Percentiles rank a stretch among this genome's conserved stretches.
Evolutionary conservation across 1,140 invertebrate species (phyloP).

Genomic region (Cardiocondyla obscurior): DNA sequence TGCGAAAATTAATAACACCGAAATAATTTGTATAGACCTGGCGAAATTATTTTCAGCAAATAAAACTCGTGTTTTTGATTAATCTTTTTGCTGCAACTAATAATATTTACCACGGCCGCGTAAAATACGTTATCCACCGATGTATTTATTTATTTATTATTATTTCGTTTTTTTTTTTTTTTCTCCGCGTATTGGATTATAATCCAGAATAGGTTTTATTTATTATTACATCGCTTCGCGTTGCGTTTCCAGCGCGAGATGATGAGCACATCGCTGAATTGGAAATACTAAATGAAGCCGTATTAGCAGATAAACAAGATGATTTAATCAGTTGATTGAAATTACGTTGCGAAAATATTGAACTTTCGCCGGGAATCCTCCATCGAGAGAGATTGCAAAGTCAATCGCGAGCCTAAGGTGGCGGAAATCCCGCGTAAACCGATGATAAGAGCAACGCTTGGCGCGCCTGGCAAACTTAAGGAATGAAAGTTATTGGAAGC

Average conservation of each 20-base stretch:
- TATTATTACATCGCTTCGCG: background rate
- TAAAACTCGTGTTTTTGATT: background rate
- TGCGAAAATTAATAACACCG: background rate
- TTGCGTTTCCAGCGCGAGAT: background rate
- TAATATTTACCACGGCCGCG: background rate
- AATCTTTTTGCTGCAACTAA: background rate
- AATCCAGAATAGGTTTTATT: background rate
- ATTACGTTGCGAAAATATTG: background rate
- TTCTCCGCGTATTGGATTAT: background rate
- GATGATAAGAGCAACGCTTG: slow-evolving; percentile 2
- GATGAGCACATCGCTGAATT: background rate
- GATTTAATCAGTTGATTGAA: background rate
- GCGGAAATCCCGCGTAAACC: slow-evolving; percentile 7
- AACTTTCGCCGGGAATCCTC: background rate
- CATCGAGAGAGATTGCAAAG: background rate
- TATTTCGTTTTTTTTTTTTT: background rate
- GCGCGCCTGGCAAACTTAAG: slow-evolving; percentile 15
- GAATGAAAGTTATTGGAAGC: slow-evolving; percentile 47
- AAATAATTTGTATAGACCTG: background rate
- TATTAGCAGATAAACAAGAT: background rate
- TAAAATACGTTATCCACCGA: background rate
- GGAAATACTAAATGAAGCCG: background rate
- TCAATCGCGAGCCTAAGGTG: background rate
- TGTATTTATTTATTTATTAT: too few species aligned
- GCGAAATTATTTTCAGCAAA: background rate